Base-by-base conservation (phyloP, 2,888 invertebrate genomes). In the Brenthis ino region DNA sequence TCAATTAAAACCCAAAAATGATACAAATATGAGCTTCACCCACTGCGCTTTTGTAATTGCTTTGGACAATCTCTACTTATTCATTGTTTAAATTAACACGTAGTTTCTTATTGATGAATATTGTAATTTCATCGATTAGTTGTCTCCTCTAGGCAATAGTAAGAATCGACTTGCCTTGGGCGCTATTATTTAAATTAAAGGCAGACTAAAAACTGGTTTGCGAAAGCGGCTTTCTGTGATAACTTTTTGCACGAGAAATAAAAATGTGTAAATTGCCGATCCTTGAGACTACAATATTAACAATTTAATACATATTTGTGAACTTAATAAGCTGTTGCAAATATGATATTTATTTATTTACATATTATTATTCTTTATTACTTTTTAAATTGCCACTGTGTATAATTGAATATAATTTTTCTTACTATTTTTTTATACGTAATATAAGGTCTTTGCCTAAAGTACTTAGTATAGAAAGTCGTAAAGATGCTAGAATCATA, bases 111-210 rank as follows among this genome's bases (percentile, higher is more conserved):
- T 54, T 43, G 56, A 24, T 65, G 57, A 64, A 65, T 71, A 65
- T 68, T 64, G 70, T 70, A 60, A 70, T 73, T 68, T 50, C 66
- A 56, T 57, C 60, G 65, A 70, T 70, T 72, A 67, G 61, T 61
- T 51, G 51, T 57, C 65, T 61, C 54, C 43, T 57, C 65, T 68
- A 69, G 65, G 53, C 64, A 66, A 68, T 68, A 67, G 70, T 60
- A 61, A 68, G 65, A 70, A 70, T 68, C 70, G 63, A 54, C 67
- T 64, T 64, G 68, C 67, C 69, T 69, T 61, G 66, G 72, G 65
- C 70, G 74, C 74, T 76, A 72, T 76, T 73, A 75, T 76, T 74
- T 74, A 73, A 75, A 75, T 74, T 69, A 70, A 74, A 70, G 69
- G 60, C 69, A 65, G 63, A 54, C 57, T 69, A 67, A 67, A 75